Conservation (phyloP, 2,888 invertebrate species). For the Agapetus fuscipes region DNA sequence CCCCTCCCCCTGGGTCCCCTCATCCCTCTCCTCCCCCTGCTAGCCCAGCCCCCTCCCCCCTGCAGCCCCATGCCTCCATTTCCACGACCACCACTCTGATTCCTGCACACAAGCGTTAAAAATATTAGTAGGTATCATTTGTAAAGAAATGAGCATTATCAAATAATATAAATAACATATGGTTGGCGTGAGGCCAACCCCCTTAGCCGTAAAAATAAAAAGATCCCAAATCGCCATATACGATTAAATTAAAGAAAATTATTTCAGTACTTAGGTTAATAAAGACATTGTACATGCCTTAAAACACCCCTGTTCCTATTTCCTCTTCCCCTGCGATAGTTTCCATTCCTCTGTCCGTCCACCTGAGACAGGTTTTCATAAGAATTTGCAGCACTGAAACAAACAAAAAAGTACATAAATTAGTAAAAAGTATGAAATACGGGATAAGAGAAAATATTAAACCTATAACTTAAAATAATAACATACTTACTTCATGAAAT, state of each 20-base stretch:
- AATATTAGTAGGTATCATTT: too few species aligned
- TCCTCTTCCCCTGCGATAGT: constrained; percentile 5
- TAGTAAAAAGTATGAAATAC: neutral
- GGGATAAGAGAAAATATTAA: too few species aligned
- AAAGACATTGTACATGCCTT: constrained; percentile 5
- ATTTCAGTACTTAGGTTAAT: neutral
- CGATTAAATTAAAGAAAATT: too few species aligned
- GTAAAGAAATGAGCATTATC: too few species aligned
- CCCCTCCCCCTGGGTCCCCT: constrained; percentile 5
- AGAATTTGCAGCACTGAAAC: constrained; percentile 12
- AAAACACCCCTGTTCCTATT: constrained; percentile 7
- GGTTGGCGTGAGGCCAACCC: too few species aligned
- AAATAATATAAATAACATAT: too few species aligned
- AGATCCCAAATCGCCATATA: too few species aligned
- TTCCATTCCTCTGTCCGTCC: constrained; percentile 3
- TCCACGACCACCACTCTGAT: neutral
- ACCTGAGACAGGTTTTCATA: constrained; percentile 8
- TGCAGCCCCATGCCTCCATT: constrained; percentile 4
- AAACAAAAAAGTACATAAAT: neutral
- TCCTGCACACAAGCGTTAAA: too few species aligned
- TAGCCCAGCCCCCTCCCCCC: neutral
- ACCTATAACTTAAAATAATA: too few species aligned
- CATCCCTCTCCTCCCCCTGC: constrained; percentile 11
- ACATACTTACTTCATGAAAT: too few species aligned
- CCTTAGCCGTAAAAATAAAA: too few species aligned